Evolutionary conservation across 2,888 invertebrate species (phyloP).

Genomic region (Oxytorus armatus): DNA sequence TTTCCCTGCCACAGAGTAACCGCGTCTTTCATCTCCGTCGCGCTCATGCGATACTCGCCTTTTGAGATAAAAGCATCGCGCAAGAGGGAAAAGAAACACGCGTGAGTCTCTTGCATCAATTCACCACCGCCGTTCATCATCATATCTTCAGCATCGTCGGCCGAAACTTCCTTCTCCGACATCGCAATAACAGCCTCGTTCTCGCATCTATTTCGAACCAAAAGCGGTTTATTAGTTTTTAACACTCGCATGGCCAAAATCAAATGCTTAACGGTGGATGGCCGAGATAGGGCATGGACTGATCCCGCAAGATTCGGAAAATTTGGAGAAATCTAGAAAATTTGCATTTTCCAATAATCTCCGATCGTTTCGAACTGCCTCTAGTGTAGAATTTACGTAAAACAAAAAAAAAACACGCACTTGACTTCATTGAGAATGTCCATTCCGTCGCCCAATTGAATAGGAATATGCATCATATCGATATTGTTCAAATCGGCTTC

Average conservation of each 20-base stretch:
- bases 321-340: background rate
- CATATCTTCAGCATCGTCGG: conserved; percentile 77
- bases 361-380: too few relatives aligned
- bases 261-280: too few relatives aligned
- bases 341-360: background rate
- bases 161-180: conserved; percentile 79
- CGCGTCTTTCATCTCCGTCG: conserved; percentile 90
- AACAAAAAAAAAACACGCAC: conserved; percentile 75
- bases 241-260: too few relatives aligned
- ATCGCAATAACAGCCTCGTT: conserved; percentile 79
- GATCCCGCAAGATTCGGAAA: background rate
- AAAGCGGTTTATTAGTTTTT: background rate
- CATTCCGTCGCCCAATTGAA: conserved; percentile 89
- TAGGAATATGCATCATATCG: conserved; percentile 92
- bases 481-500: conserved; percentile 86
- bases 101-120: conserved; percentile 92
- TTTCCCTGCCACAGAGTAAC: conserved; percentile 91
- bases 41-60: conserved; percentile 93
- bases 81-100: conserved; percentile 94
- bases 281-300: too few relatives aligned
- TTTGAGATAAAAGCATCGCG: conserved; percentile 95
- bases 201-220: conserved; percentile 75
- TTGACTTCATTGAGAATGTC: conserved; percentile 86
- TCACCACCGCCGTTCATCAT: conserved; percentile 85
- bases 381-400: too few relatives aligned